phyloP scores from a whole-genome alignment of 2,888 invertebrate species.

The Dryobotodes eremita region DNA sequence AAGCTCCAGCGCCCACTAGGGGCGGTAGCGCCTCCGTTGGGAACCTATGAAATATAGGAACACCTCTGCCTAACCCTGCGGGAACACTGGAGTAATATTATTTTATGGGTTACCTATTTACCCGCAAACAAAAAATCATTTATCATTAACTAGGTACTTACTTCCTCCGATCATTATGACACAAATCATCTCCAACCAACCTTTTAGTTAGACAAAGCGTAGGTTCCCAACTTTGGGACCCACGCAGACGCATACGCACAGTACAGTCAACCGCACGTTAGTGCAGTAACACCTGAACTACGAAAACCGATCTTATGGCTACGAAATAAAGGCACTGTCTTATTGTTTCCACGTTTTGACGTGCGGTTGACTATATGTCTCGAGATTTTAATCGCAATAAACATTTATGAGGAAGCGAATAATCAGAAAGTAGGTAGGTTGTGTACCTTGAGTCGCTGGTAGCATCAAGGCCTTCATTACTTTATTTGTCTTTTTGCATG shows the following conservation, averaged over 20 bases:
- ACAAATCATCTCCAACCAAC: not conserved
- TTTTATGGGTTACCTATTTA: no score
- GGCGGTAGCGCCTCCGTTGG: no score
- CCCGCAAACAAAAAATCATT: no score
- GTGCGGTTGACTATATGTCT: not conserved
- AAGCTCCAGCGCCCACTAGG: no score
- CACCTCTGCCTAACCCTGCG: not conserved
- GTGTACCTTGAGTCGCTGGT: slow-evolving; percentile 19
- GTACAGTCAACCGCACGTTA: not conserved
- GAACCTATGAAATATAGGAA: no score
- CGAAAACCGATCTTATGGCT: not conserved
- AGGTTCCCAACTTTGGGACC: slow-evolving; percentile 10
- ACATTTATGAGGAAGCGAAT: slow-evolving; percentile 34
- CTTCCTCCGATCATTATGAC: not conserved
- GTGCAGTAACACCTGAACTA: not conserved
- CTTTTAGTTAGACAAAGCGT: slow-evolving; percentile 1
- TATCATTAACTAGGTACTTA: not conserved
- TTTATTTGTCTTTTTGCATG: no score
- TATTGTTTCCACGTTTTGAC: not conserved
- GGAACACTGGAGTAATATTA: no score
- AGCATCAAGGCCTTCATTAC: not conserved
- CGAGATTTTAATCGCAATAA: slow-evolving; percentile 22
- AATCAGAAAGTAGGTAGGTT: slow-evolving; percentile 32
- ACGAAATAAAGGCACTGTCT: not conserved
- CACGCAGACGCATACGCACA: slow-evolving; percentile 7